These are phyloP conservation scores for Trachymyrmex cornetzi DNA, from an alignment of 1,140 invertebrate genomes.

Conservation along the genomic window DNA sequence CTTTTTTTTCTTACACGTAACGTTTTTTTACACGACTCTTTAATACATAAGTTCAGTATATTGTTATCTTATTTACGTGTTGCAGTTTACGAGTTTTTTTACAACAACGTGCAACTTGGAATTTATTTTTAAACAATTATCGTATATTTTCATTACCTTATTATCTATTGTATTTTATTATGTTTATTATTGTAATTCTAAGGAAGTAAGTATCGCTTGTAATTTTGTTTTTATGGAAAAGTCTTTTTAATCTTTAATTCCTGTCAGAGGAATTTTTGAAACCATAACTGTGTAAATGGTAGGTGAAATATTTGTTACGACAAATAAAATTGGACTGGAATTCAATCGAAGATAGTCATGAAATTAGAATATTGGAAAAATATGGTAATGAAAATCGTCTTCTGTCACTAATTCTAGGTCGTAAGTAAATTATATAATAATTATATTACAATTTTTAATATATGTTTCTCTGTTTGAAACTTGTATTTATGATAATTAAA, in stretches of 20 bases:
- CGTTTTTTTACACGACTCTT: too few species aligned
- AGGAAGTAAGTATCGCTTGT: not conserved
- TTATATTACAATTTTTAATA: not conserved
- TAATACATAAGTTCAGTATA: not conserved
- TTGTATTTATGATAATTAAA: not conserved
- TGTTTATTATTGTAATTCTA: constrained; percentile 28
- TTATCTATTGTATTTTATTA: constrained; percentile 18
- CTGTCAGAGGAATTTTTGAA: not conserved
- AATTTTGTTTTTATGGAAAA: not conserved
- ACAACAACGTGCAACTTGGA: not conserved
- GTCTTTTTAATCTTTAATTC: not conserved
- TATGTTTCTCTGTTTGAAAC: too few species aligned
- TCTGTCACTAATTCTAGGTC: not conserved
- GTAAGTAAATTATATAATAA: constrained; percentile 19
- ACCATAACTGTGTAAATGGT: not conserved
- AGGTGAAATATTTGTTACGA: constrained; percentile 12
- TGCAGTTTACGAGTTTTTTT: constrained; percentile 16
- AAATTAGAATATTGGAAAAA: constrained; percentile 32
- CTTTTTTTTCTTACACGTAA: not conserved
- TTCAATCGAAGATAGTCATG: not conserved
- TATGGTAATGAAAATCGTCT: not conserved
- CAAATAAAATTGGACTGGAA: constrained; percentile 37
- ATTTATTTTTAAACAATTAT: not conserved
- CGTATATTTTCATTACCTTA: not conserved
- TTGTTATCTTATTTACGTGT: not conserved